Percentiles rank a stretch among this genome's conserved stretches.
These are phyloP conservation scores for Alligator mississippiensis DNA, from an alignment of 2,113 vertebrate species.

Conservation along the genomic window DNA sequence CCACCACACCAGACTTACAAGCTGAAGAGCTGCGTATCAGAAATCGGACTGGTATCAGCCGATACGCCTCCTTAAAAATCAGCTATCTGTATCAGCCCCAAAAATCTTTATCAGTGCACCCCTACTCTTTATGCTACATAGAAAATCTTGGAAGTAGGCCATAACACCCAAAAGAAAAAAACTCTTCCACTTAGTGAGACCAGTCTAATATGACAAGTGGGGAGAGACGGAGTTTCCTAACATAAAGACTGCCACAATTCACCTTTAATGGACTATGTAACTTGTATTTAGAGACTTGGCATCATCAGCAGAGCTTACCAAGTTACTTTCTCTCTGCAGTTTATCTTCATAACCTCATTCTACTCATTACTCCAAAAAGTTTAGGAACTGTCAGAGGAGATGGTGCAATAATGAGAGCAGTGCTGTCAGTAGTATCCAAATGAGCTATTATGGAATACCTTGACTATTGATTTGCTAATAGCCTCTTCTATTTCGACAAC, in stretches of 20 bases:
- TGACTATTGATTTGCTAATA: slow-evolving; percentile 62
- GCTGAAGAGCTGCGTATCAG: too few relatives aligned
- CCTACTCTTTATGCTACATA: background rate
- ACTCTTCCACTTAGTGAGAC: background rate
- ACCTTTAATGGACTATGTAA: background rate
- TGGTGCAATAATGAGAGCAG: slow-evolving; percentile 48
- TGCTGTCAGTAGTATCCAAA: slow-evolving; percentile 47
- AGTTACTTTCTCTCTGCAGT: slow-evolving; percentile 13
- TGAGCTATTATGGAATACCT: slow-evolving; percentile 56
- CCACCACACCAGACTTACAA: too few relatives aligned
- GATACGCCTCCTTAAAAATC: too few relatives aligned
- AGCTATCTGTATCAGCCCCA: too few relatives aligned
- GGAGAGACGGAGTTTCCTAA: background rate
- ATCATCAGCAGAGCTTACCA: background rate
- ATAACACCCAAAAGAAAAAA: background rate
- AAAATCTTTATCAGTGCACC: too few relatives aligned
- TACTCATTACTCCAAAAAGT: background rate
- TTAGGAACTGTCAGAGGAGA: slow-evolving; percentile 44
- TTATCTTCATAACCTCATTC: slow-evolving; percentile 9
- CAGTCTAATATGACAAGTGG: background rate
- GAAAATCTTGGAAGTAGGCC: background rate
- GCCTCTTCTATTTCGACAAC: slow-evolving; percentile 68
- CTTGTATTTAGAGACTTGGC: background rate
- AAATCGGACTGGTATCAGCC: too few relatives aligned
- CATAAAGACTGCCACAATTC: background rate